Percentiles rank a stretch among this genome's conserved stretches.
Conservation (phyloP, 2,113 vertebrate species). For the Plectropomus leopardus region DNA sequence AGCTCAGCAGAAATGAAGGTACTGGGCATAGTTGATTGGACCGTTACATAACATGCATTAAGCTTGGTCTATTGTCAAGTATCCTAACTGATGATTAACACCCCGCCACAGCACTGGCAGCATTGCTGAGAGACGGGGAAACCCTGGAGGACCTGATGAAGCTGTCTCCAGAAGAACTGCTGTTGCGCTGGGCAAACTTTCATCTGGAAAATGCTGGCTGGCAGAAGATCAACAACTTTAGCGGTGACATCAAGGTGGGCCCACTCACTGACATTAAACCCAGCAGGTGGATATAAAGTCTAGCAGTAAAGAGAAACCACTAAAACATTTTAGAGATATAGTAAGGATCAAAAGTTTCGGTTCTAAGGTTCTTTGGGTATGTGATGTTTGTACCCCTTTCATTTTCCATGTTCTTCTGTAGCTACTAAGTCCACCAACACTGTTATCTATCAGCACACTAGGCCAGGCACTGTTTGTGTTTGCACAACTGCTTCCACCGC, state of each 20-base stretch:
- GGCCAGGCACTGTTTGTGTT: slow-evolving; percentile 27
- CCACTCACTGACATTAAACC: neutral
- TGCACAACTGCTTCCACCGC: slow-evolving; percentile 26
- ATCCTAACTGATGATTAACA: slow-evolving; percentile 38
- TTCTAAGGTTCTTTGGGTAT: neutral
- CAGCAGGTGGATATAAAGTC: neutral
- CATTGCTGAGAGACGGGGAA: slow-evolving; percentile 95
- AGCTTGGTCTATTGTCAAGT: slow-evolving; percentile 21
- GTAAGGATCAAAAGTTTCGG: neutral
- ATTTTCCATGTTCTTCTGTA: neutral
- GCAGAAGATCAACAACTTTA: slow-evolving; percentile 97
- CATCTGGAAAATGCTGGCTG: slow-evolving; percentile 95
- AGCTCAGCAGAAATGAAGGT: slow-evolving; percentile 99
- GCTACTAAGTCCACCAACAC: slow-evolving; percentile 6
- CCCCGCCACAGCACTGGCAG: slow-evolving; percentile 89
- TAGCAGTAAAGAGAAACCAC: neutral
- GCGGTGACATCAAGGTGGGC: slow-evolving; percentile 94
- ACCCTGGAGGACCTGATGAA: slow-evolving; percentile 98
- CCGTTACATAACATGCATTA: neutral
- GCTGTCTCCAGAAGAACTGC: slow-evolving; percentile 95
- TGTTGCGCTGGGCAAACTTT: slow-evolving; percentile 97
- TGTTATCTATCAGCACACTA: slow-evolving; percentile 35
- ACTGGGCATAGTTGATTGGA: neutral
- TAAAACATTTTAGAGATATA: no score
- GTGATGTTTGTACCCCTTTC: neutral